Base-by-base conservation (phyloP, 1,140 invertebrate genomes). In the Drosophila tani region DNA sequence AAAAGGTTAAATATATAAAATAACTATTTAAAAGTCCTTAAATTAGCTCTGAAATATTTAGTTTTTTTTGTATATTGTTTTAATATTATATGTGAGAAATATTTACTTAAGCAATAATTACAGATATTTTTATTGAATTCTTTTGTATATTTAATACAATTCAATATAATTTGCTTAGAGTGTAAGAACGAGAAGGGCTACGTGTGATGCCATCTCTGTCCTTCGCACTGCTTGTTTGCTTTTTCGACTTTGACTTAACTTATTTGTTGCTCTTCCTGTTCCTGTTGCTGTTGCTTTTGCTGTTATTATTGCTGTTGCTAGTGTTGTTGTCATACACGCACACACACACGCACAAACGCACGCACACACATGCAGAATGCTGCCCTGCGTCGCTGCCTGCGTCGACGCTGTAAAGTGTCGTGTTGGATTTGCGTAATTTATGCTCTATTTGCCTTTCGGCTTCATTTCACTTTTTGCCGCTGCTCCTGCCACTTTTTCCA, bases 351-450 rank as follows among this genome's bases (percentile, higher is more conserved):
- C 45, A 35, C 35, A 46, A 17, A 45, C 57, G 43, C 55, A 49
- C 35, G 38, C 49, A 53, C 15, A 24, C 60, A 43, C 17, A 21
- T 35, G 50, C 63, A 58, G 45, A 50, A 51, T 27, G 57, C 43
- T 60, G 56, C 41, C n/a, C 53, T 69, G 67, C 32, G 66, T 21
- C 32, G n/a, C 38, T 63, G 58, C 40, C 63, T 12, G 45, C 29
- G 51, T 53, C 62, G 81, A 57, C 58, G 47, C 68, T 74, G 71
- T 55, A 82, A 82, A 82, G 86, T 86, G 82, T 91, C 86, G 79
- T 85, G 79, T 86, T 91, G 85, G 86, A 91, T 91, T 91, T 91
- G 80, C 87, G 86, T 91, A 91, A 91, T 91, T 91, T 91, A 91
- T 91, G 82, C 86, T 91, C 86, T 91, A 86, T 91, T 91, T 91